These are phyloP conservation scores for Laodelphax striatellus DNA, from an alignment of 1,140 invertebrate species.

Conservation along the genomic window DNA sequence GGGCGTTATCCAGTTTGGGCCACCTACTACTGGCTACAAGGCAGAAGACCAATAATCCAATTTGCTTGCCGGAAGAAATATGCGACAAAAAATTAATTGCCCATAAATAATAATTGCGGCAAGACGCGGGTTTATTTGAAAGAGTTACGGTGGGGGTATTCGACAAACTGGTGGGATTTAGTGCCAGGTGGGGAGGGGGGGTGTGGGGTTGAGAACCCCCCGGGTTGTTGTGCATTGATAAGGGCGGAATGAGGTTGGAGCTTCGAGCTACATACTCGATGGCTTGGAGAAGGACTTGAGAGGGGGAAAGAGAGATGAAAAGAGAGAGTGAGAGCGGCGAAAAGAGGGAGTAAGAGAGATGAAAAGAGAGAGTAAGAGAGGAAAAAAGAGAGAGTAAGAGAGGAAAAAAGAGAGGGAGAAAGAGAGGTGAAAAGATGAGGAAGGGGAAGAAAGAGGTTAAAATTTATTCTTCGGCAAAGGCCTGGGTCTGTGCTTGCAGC, in stretches of 20 bases:
- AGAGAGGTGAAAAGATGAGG: too few species aligned
- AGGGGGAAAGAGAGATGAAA: too few species aligned
- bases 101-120: constrained; percentile 1
- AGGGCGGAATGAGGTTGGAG: background rate
- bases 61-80: background rate
- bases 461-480: background rate
- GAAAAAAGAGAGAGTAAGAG: too few species aligned
- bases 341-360: too few species aligned
- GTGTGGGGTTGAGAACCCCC: background rate
- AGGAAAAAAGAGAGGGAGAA: too few species aligned
- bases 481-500: background rate
- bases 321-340: too few species aligned
- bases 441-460: background rate
- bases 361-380: too few species aligned
- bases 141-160: background rate
- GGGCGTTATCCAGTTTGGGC: too few species aligned
- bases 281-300: too few species aligned
- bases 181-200: background rate
- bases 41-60: background rate
- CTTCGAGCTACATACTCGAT: too few species aligned
- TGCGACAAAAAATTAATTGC: constrained; percentile 1
- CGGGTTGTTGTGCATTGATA: constrained; percentile 1
- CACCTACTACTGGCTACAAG: too few species aligned
- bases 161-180: background rate
- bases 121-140: background rate